phyloP scores from a whole-genome alignment of 2,113 vertebrate genomes.

The Neoarius graeffei region DNA sequence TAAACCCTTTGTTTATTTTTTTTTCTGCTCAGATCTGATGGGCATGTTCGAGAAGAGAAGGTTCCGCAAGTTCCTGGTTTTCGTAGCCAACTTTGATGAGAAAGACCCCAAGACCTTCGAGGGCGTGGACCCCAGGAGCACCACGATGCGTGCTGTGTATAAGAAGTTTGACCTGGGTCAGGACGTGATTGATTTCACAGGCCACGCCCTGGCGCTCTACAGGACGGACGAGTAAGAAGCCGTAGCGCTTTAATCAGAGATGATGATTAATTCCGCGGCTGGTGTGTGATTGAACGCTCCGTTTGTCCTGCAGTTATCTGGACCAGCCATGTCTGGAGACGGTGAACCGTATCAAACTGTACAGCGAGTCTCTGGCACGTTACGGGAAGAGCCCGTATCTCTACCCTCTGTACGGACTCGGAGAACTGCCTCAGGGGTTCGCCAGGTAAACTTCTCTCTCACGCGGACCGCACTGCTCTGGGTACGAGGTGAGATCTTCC shows the following conservation, averaged over 20 bases:
- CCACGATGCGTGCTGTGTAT: constrained; percentile 88
- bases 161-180: constrained; percentile 79
- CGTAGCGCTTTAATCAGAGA: not conserved
- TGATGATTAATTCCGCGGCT: not conserved
- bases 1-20: not conserved
- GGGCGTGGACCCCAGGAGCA: constrained; percentile 83
- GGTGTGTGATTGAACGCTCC: not conserved
- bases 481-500: no score
- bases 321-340: constrained; percentile 86
- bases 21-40: constrained; percentile 79
- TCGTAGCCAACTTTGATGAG: constrained; percentile 90
- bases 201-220: constrained; percentile 46
- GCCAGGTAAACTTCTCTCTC: constrained; percentile 73
- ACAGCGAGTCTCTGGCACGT: constrained; percentile 88
- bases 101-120: constrained; percentile 89
- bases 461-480: not conserved
- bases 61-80: constrained; percentile 88
- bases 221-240: constrained; percentile 44
- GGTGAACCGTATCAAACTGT: constrained; percentile 88
- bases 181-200: constrained; percentile 50
- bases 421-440: constrained; percentile 89
- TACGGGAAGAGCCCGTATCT: constrained; percentile 91
- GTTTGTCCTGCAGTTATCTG: constrained; percentile 76
- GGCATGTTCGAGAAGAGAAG: constrained; percentile 91
- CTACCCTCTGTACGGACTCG: constrained; percentile 87